Conservation (phyloP, 1,140 invertebrate genomes). For the Hycleus cichorii region DNA sequence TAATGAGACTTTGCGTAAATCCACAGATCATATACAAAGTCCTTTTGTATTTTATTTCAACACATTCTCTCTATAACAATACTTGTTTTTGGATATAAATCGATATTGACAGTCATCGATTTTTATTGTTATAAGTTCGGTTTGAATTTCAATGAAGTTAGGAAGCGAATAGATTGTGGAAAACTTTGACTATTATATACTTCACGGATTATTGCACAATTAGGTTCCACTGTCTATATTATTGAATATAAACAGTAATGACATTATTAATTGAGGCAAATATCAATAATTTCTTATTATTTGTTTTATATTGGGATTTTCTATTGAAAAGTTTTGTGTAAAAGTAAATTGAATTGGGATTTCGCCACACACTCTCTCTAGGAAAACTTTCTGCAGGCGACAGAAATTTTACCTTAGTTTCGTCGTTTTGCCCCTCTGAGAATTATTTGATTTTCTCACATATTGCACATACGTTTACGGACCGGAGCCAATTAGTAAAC, state of each 20-base stretch:
- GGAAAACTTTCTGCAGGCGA: too few species aligned
- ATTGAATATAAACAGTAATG: neutral
- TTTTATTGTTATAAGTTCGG: constrained; percentile 34
- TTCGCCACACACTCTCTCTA: too few species aligned
- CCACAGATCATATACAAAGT: too few species aligned
- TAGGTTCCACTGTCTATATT: constrained; percentile 1
- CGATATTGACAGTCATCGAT: constrained; percentile 31
- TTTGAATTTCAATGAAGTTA: constrained; percentile 28
- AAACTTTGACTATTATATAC: constrained; percentile 15
- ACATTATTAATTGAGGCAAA: neutral
- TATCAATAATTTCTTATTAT: neutral
- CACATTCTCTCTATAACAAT: neutral
- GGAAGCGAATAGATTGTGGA: neutral
- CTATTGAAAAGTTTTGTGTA: neutral
- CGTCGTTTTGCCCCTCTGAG: too few species aligned
- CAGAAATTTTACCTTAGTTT: too few species aligned
- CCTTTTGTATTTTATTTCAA: too few species aligned
- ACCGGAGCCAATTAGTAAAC: neutral
- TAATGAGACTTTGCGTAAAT: too few species aligned
- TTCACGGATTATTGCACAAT: constrained; percentile 17
- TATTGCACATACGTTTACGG: neutral
- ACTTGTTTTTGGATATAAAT: constrained; percentile 18
- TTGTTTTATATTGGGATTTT: neutral
- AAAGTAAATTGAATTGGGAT: too few species aligned
- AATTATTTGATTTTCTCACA: neutral